phyloP scores from a whole-genome alignment of 1,140 invertebrate species.

The Drosophila persimilis region DNA sequence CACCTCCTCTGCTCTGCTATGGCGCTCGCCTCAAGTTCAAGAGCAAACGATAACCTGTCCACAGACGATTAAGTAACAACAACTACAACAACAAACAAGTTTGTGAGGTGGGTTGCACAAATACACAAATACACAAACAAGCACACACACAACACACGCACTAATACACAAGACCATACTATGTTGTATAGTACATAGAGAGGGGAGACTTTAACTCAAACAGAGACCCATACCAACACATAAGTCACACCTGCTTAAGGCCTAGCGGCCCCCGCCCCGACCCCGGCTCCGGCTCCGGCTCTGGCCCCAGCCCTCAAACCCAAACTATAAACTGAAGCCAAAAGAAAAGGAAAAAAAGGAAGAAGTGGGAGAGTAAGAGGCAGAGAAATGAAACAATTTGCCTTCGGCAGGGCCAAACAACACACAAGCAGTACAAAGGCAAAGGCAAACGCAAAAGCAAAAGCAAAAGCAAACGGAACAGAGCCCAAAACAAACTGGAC shows the following conservation, averaged over 20 bases:
- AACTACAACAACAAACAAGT: constrained; percentile 70
- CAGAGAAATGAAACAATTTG: constrained; percentile 58
- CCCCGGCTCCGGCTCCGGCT: background rate
- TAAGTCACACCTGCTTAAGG: constrained; percentile 70
- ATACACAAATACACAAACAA: constrained; percentile 10
- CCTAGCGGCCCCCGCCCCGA: constrained; percentile 5
- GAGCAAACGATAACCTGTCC: constrained; percentile 70
- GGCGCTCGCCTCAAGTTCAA: constrained; percentile 72
- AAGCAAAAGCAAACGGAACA: constrained; percentile 34
- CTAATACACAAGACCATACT: background rate
- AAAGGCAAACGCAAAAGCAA: constrained; percentile 35
- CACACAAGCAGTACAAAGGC: constrained; percentile 23
- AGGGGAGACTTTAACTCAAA: background rate
- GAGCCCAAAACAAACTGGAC: constrained; percentile 42
- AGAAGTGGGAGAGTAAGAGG: constrained; percentile 36
- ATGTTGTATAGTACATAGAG: too few relatives aligned
- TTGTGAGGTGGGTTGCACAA: constrained; percentile 48
- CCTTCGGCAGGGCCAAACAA: constrained; percentile 22
- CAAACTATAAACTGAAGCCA: background rate
- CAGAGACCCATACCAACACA: constrained; percentile 11
- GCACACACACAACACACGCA: constrained; percentile 11
- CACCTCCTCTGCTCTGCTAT: constrained; percentile 32
- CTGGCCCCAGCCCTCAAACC: background rate
- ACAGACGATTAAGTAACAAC: constrained; percentile 73
- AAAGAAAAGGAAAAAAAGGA: constrained; percentile 15